Conservation (phyloP, 2,797 vertebrate species). For the Sebastes nivosus region DNA sequence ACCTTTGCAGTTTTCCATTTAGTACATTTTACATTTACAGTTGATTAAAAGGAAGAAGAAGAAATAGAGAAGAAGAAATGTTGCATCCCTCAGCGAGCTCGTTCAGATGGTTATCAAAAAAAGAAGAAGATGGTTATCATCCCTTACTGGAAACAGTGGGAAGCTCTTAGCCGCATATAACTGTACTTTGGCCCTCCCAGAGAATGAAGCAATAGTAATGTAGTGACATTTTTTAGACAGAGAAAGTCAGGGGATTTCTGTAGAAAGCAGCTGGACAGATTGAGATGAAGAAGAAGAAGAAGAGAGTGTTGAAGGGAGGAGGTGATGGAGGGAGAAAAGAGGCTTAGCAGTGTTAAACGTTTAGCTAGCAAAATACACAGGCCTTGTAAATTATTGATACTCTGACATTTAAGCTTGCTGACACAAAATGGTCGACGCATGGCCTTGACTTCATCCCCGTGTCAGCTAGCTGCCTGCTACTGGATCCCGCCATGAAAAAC, state of each 20-base stretch:
- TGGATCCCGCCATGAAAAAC: slow-evolving; percentile 31
- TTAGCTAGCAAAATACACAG: background rate
- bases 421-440: background rate
- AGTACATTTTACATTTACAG: background rate
- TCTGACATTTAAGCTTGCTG: background rate
- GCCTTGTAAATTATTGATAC: background rate
- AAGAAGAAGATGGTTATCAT: background rate
- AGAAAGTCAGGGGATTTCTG: background rate
- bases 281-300: background rate
- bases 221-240: background rate
- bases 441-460: background rate
- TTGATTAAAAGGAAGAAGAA: background rate
- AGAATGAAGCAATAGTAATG: background rate
- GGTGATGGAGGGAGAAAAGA: background rate
- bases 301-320: background rate
- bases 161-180: background rate
- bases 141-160: background rate
- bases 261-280: background rate
- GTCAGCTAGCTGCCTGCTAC: slow-evolving; percentile 6
- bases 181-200: background rate
- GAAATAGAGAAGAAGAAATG: background rate
- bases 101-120: background rate
- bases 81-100: background rate
- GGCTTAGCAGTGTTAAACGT: background rate
- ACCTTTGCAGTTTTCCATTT: background rate